These are phyloP conservation scores for Ornithoptera alexandrae DNA, from an alignment of 2,888 invertebrate species.

Conservation along the genomic window DNA sequence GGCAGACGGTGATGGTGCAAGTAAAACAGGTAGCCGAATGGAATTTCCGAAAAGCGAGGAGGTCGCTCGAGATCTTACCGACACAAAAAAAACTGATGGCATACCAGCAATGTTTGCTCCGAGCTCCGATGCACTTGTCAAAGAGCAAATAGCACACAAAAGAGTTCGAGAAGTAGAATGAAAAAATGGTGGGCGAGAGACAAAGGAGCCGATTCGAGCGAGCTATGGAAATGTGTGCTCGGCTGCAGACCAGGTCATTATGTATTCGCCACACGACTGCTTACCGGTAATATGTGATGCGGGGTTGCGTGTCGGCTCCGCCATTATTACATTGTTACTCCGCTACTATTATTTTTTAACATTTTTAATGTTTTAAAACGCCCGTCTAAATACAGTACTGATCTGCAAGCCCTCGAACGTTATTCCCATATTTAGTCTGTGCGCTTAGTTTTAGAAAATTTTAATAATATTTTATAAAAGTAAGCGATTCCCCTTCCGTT, in stretches of 20 bases:
- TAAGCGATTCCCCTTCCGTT: too few species aligned
- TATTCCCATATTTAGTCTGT: too few species aligned
- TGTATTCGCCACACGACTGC: slow-evolving; percentile 61
- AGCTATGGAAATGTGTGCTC: slow-evolving; percentile 53
- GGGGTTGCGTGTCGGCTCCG: slow-evolving; percentile 39
- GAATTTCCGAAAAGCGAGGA: slow-evolving; percentile 33
- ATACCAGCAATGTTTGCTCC: slow-evolving; percentile 64
- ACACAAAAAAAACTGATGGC: slow-evolving; percentile 47
- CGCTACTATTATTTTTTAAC: slow-evolving; percentile 18
- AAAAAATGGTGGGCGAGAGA: slow-evolving; percentile 63
- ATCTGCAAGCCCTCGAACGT: too few species aligned
- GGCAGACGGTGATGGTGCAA: neutral
- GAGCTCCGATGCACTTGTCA: slow-evolving; percentile 67
- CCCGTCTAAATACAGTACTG: too few species aligned
- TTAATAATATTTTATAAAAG: too few species aligned
- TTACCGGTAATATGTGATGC: slow-evolving; percentile 48
- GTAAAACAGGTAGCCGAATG: slow-evolving; percentile 36
- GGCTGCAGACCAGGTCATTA: slow-evolving; percentile 58
- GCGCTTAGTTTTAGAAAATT: too few species aligned
- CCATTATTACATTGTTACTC: slow-evolving; percentile 12
- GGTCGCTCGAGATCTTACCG: slow-evolving; percentile 1
- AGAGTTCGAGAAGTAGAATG: slow-evolving; percentile 56
- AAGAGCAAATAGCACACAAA: slow-evolving; percentile 71
- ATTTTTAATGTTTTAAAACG: neutral
- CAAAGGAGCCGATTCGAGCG: slow-evolving; percentile 56